These are phyloP conservation scores for Glareola pratincola DNA, from an alignment of 2,113 vertebrate genomes.

Conservation along the genomic window DNA sequence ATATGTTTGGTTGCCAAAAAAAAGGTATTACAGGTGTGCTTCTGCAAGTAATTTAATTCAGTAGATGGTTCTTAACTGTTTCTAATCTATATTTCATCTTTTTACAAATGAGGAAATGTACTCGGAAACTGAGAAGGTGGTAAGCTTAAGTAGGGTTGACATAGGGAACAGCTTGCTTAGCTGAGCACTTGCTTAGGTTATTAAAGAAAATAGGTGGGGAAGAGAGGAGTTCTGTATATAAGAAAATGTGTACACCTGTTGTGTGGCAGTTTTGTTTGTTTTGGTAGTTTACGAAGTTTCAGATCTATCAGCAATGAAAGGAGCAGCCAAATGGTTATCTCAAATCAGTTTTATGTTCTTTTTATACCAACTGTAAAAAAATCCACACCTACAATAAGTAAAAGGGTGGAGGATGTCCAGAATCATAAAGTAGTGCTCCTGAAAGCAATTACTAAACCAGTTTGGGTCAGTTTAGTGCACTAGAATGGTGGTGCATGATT, in stretches of 20 bases:
- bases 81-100: neutral
- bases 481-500: neutral
- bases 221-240: neutral
- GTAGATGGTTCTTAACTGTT: neutral
- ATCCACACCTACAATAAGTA: neutral
- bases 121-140: neutral
- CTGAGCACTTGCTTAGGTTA: neutral
- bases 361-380: neutral
- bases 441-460: neutral
- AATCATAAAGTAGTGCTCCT: neutral
- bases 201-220: neutral
- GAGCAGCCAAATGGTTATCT: neutral
- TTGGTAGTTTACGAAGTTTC: neutral
- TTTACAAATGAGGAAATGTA: neutral
- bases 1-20: neutral
- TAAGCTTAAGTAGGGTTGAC: neutral
- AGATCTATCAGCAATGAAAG: neutral
- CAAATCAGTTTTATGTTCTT: neutral
- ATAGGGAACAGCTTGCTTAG: neutral
- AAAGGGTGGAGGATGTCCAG: neutral
- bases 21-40: neutral
- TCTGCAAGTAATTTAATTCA: neutral
- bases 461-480: neutral
- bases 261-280: neutral
- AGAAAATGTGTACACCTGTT: neutral